These are phyloP conservation scores for Urosaurus nigricauda DNA, from an alignment of 2,797 vertebrate genomes.

Conservation along the genomic window DNA sequence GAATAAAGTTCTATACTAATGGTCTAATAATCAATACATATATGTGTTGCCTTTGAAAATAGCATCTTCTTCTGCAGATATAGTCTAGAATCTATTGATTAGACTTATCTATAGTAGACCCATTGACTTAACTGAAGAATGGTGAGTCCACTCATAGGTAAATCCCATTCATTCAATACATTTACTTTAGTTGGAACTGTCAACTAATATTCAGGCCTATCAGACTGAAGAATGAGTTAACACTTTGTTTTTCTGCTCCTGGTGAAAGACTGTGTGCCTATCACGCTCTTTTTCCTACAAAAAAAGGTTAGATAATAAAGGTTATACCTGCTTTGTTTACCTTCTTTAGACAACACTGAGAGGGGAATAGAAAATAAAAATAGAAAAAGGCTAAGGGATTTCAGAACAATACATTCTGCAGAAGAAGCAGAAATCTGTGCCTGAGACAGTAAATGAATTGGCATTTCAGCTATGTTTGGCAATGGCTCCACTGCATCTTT, in stretches of 20 bases:
- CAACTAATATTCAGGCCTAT: neutral
- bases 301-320: neutral
- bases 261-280: neutral
- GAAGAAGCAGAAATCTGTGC: neutral
- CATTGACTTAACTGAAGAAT: too few species aligned
- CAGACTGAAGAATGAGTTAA: neutral
- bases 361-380: neutral
- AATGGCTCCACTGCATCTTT: neutral
- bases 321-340: neutral
- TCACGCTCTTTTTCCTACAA: neutral
- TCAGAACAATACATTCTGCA: neutral
- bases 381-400: constrained; percentile 8
- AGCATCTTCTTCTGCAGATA: neutral
- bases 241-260: neutral
- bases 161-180: neutral
- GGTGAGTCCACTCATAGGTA: too few species aligned
- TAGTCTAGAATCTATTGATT: too few species aligned
- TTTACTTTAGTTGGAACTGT: too few species aligned
- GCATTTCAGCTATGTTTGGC: neutral
- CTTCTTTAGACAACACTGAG: neutral
- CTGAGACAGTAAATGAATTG: neutral
- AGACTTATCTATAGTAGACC: too few species aligned
- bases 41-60: neutral
- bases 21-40: neutral
- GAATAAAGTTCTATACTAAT: neutral